Percentiles rank a stretch among this genome's conserved stretches.
Evolutionary conservation across 2,113 vertebrate species (phyloP).

Genomic region (Patagioenas fasciata): DNA sequence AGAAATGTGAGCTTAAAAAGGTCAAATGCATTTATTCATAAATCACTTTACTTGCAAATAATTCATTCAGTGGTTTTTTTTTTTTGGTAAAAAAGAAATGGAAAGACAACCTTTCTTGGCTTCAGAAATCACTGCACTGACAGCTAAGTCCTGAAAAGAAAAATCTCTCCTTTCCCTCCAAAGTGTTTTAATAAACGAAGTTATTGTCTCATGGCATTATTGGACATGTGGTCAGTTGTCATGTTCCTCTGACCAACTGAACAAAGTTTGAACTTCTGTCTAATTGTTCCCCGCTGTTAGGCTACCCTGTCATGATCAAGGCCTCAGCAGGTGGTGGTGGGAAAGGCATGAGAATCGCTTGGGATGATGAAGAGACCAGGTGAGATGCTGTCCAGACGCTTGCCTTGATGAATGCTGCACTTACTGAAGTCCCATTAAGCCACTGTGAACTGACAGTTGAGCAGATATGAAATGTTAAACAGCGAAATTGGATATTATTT

Average conservation of each 20-base stretch:
- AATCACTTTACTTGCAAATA: conserved; percentile 23
- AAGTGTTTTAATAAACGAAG: conserved; percentile 74
- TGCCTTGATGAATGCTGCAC: conserved; percentile 76
- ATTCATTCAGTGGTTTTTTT: not conserved
- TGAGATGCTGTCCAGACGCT: conserved; percentile 80
- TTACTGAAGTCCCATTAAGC: conserved; percentile 69
- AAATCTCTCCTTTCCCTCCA: not conserved
- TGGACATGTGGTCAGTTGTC: conserved; percentile 93
- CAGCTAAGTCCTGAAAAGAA: conserved; percentile 21
- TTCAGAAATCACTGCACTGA: conserved; percentile 17
- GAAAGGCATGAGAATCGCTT: conserved; percentile 99
- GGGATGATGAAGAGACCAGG: conserved; percentile 97
- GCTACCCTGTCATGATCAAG: conserved; percentile 99
- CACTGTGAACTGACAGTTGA: conserved; percentile 64
- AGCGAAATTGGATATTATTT: conserved; percentile 42
- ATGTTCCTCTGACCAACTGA: conserved; percentile 88
- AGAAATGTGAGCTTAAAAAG: conserved; percentile 1
- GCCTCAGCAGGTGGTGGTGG: conserved; percentile 98
- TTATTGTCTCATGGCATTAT: conserved; percentile 79
- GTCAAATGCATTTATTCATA: conserved; percentile 34
- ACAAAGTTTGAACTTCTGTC: conserved; percentile 91
- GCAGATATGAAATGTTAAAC: conserved; percentile 60
- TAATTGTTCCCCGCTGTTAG: conserved; percentile 95
- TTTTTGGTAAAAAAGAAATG: conserved; percentile 24
- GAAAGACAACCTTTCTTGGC: conserved; percentile 35